phyloP scores from a whole-genome alignment of 2,888 invertebrate species.

The Ornithoptera alexandrae region DNA sequence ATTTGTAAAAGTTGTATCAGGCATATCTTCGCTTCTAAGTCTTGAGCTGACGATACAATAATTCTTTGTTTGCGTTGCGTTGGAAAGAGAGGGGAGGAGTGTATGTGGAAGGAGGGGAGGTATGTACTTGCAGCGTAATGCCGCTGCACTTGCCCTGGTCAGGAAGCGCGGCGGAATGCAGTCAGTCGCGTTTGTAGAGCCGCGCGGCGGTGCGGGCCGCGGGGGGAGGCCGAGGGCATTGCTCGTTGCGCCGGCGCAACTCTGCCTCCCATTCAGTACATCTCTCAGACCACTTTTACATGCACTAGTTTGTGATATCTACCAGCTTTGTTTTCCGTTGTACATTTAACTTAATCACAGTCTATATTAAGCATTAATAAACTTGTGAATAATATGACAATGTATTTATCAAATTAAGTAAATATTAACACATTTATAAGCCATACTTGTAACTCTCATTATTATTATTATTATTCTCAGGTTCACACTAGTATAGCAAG shows the following conservation, averaged over 20 bases:
- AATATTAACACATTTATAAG: background rate
- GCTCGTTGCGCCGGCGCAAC: constrained; percentile 71
- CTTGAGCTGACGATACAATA: constrained; percentile 16
- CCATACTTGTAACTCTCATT: background rate
- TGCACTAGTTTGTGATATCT: constrained; percentile 34
- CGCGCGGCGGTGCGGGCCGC: constrained; percentile 45
- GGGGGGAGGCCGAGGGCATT: constrained; percentile 55
- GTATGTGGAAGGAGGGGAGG: constrained; percentile 38
- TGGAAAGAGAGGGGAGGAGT: constrained; percentile 41
- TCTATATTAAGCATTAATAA: background rate
- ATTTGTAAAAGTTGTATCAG: background rate
- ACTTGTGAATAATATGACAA: no score
- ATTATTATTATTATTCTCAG: background rate
- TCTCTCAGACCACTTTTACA: constrained; percentile 44
- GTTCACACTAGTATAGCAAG: background rate
- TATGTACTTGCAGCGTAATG: constrained; percentile 73
- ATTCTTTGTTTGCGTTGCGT: constrained; percentile 44
- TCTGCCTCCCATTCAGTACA: constrained; percentile 66
- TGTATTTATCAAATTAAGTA: background rate
- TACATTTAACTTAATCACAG: background rate
- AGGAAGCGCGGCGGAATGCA: constrained; percentile 80
- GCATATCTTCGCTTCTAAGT: constrained; percentile 3
- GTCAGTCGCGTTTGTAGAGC: constrained; percentile 75
- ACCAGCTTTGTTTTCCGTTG: constrained; percentile 16
- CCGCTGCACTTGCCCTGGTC: constrained; percentile 77